Evolutionary conservation across 2,113 vertebrate species (phyloP), one percentile per base, ranked within the genome.

Genomic region (human (Homo sapiens)): DNA sequence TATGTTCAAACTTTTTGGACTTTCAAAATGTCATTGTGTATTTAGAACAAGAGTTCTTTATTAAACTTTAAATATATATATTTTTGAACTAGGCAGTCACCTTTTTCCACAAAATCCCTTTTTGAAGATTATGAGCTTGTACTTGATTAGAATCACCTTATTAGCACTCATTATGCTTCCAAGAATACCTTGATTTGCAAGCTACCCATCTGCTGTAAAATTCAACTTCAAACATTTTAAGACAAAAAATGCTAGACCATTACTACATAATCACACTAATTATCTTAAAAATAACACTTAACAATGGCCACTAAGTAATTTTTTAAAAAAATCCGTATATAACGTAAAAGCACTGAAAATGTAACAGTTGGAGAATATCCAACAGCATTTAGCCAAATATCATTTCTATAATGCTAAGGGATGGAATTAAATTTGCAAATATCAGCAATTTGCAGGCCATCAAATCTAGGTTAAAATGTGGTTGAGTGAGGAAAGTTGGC

Each of bases 141-240:
- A 89, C 83, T 81, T 97, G 92, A 79, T 43, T 9, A 64, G 90
- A 96, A 82, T 97, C 98, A 98, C 96, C 98, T 98, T 98, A 98
- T 98, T 98, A 98, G 96, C 43, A 96, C 88, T 25, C 97, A 98
- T 98, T 97, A 97, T 17, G 80, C 90, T 98, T 98, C 98, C 95
- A 98, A 98, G 97, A 98, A 98, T 98, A 98, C 50, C 96, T 94
- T 0, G 0, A 95, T 89, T 27, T 93, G 75, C 89, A 87, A 98
- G 90, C 86, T 0, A 97, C 84, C 95, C 97, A 98, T 98, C 97
- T 98, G 97, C 96, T 0, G 0, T 97, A 93, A 98, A 91, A 98
- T 96, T 97, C 93, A 96, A 87, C 92, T 96, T 89, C 83, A 97
- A 98, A 98, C 92, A 92, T 88, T 90, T 89, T 57, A 92, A 90